Evolutionary conservation across 1,140 invertebrate species (phyloP).

Genomic region (Chionoecetes opilio): DNA sequence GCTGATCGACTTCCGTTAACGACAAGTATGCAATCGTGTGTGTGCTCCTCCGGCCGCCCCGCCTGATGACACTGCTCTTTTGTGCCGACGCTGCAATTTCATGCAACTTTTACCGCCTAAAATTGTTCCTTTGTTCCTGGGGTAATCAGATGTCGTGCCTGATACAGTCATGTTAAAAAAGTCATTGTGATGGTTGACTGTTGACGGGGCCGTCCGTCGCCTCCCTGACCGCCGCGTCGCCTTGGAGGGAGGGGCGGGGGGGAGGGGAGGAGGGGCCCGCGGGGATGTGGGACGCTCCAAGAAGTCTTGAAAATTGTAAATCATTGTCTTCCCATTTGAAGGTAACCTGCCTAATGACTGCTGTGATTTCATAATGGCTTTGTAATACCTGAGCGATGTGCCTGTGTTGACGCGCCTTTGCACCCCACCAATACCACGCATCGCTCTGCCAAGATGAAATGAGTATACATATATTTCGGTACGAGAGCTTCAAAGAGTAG

Average conservation of each 20-base stretch:
- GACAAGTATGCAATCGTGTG: conserved; percentile 48
- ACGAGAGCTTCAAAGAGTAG: conserved; percentile 62
- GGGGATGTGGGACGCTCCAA: background rate
- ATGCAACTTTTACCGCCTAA: conserved; percentile 70
- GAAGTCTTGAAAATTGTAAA: conserved; percentile 18
- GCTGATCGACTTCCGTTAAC: conserved; percentile 68
- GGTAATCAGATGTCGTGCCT: conserved; percentile 70
- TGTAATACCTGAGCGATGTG: conserved; percentile 60
- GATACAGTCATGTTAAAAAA: conserved; percentile 41
- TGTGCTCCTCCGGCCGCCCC: background rate
- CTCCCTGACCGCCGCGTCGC: background rate
- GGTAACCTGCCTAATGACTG: background rate
- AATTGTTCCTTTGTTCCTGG: conserved; percentile 73
- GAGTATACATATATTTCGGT: conserved; percentile 73
- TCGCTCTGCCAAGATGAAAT: conserved; percentile 75
- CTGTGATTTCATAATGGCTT: conserved; percentile 36
- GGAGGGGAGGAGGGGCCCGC: background rate
- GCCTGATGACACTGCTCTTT: conserved; percentile 60
- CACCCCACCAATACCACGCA: conserved; percentile 67
- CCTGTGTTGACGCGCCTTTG: conserved; percentile 52
- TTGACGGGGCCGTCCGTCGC: conserved; percentile 27
- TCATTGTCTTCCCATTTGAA: background rate
- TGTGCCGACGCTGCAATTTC: conserved; percentile 67
- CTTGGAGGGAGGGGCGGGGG: background rate
- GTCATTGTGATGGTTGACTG: conserved; percentile 50